These are phyloP conservation scores for Peromyscus nudipes DNA, from an alignment of 2,797 vertebrate species.

Conservation along the genomic window DNA sequence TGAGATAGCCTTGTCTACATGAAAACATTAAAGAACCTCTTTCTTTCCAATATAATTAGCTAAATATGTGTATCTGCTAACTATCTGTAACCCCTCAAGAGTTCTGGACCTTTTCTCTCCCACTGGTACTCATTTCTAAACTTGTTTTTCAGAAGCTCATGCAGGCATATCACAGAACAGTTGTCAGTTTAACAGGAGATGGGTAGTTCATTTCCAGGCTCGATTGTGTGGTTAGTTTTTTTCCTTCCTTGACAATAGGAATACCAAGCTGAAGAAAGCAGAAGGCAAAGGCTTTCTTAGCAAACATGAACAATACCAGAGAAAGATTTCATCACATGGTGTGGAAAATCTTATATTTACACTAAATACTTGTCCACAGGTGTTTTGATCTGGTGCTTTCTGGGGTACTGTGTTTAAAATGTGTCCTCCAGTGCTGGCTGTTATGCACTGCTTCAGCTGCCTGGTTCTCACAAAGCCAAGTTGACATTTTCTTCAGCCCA, in stretches of 20 bases:
- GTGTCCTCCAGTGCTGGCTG: neutral
- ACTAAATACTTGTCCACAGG: neutral
- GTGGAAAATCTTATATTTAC: neutral
- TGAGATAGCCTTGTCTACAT: neutral
- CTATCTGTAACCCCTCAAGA: neutral
- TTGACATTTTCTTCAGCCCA: neutral
- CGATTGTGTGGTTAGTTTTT: neutral
- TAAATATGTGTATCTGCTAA: neutral
- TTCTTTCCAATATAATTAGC: neutral
- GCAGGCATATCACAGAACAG: neutral
- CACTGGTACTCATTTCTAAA: neutral
- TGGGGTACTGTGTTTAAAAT: neutral
- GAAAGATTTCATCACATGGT: neutral
- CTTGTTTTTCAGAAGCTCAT: constrained; percentile 17
- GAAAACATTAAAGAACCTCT: neutral
- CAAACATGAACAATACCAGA: neutral
- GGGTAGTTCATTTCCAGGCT: neutral
- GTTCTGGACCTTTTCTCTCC: neutral
- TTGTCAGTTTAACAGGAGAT: neutral
- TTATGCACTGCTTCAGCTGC: neutral
- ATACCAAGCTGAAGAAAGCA: constrained; percentile 1
- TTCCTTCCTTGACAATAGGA: constrained; percentile 22
- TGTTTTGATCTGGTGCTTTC: neutral
- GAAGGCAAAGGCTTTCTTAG: neutral
- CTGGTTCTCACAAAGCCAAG: neutral